Conservation (phyloP, 2,888 invertebrate species). For the Phania funesta region DNA sequence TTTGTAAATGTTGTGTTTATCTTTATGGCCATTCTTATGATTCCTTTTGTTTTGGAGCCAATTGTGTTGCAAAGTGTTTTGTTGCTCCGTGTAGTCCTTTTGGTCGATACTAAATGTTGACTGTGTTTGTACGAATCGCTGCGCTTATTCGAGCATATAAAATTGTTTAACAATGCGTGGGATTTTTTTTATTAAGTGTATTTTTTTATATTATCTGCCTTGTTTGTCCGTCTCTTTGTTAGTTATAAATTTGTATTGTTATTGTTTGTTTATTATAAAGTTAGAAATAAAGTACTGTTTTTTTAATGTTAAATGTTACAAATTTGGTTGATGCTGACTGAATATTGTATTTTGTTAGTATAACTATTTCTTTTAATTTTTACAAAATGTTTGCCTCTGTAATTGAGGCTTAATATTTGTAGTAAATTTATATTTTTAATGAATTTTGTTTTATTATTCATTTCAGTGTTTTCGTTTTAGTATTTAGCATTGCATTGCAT, state of each 20-base stretch:
- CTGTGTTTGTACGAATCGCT: constrained; percentile 20
- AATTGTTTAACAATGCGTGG: constrained; percentile 36
- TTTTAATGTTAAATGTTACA: constrained; percentile 7
- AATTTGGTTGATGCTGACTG: background rate
- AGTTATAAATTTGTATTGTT: constrained; percentile 3
- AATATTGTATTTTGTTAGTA: background rate
- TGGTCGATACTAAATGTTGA: constrained; percentile 4
- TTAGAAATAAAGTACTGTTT: constrained; percentile 29
- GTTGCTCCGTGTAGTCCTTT: constrained; percentile 65
- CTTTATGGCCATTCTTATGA: constrained; percentile 44
- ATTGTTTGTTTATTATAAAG: constrained; percentile 25
- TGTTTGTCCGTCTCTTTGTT: background rate
- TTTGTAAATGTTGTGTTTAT: constrained; percentile 45
- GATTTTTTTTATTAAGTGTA: too few relatives aligned
- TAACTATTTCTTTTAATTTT: too few relatives aligned
- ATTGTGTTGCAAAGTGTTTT: constrained; percentile 25
- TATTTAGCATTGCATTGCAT: too few relatives aligned
- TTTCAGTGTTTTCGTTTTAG: too few relatives aligned
- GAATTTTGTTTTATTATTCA: too few relatives aligned
- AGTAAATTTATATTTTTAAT: too few relatives aligned
- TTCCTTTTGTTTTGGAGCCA: constrained; percentile 25
- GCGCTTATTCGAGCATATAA: constrained; percentile 12
- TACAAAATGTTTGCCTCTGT: too few relatives aligned
- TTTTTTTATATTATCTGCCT: too few relatives aligned
- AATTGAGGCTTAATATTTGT: too few relatives aligned